Conservation (phyloP, 2,113 vertebrate genomes). For the Aptenodytes patagonicus region DNA sequence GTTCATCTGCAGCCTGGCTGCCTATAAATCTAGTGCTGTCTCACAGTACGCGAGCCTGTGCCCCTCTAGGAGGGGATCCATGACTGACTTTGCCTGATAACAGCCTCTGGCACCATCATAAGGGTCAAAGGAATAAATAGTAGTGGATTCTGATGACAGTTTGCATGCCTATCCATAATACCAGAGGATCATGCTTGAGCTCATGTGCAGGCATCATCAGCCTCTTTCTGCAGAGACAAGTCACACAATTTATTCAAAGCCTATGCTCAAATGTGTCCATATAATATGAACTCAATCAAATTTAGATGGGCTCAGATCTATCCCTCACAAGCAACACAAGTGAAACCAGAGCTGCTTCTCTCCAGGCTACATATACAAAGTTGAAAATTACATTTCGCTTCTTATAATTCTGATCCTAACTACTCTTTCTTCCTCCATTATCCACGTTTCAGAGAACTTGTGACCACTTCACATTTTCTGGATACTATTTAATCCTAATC, state of each 20-base stretch:
- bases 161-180: not conserved
- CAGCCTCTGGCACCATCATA: not conserved
- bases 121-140: not conserved
- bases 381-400: not conserved
- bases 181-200: not conserved
- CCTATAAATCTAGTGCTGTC: not conserved
- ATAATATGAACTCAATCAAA: not conserved
- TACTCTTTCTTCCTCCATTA: not conserved
- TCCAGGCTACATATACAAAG: not conserved
- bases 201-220: not conserved
- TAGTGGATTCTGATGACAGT: not conserved
- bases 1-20: not conserved
- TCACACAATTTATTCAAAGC: not conserved
- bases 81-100: not conserved
- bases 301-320: not conserved
- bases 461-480: not conserved
- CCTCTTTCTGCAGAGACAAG: not conserved
- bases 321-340: not conserved
- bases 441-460: not conserved
- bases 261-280: not conserved
- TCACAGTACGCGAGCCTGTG: not conserved
- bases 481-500: not conserved
- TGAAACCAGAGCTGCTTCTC: not conserved
- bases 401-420: not conserved
- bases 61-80: not conserved